Evolutionary conservation across 2,797 vertebrate genomes (phyloP).

Genomic region (Furcifer pardalis): DNA sequence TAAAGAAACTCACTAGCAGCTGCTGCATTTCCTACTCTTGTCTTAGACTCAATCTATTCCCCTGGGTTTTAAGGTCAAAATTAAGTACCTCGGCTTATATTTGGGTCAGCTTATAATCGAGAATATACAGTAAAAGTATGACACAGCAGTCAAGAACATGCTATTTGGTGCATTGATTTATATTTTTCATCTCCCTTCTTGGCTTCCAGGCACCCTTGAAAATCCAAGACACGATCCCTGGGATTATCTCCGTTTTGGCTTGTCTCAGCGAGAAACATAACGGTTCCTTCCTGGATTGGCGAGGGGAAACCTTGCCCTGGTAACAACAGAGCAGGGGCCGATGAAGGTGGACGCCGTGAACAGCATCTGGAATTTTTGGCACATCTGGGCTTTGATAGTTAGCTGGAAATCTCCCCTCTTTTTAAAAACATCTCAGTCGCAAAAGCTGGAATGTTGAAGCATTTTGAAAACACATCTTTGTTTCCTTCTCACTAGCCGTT

Average conservation of each 20-base stretch:
- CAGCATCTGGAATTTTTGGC: neutral
- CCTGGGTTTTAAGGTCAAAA: too few relatives aligned
- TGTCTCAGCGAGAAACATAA: slow-evolving; percentile 79
- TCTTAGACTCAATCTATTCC: too few relatives aligned
- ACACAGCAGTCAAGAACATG: too few relatives aligned
- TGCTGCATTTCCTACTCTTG: too few relatives aligned
- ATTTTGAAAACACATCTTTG: neutral
- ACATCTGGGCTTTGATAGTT: neutral
- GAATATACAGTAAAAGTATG: too few relatives aligned
- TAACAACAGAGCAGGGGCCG: slow-evolving; percentile 29
- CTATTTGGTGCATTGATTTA: too few relatives aligned
- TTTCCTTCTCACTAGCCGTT: neutral
- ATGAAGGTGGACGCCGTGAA: neutral
- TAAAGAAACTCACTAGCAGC: too few relatives aligned
- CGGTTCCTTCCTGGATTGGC: slow-evolving; percentile 79
- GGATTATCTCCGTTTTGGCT: slow-evolving; percentile 76
- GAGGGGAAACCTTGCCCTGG: slow-evolving; percentile 78
- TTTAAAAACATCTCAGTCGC: neutral
- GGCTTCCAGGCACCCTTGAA: slow-evolving; percentile 75
- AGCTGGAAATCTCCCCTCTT: neutral
- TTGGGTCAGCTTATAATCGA: too few relatives aligned
- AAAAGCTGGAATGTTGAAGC: neutral
- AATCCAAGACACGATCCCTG: slow-evolving; percentile 76
- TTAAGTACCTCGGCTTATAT: too few relatives aligned
- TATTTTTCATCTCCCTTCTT: neutral